Percentiles rank a stretch among this genome's conserved stretches.
These are phyloP conservation scores for Callocephalon fimbriatum DNA, from an alignment of 2,113 vertebrate genomes.

Conservation along the genomic window DNA sequence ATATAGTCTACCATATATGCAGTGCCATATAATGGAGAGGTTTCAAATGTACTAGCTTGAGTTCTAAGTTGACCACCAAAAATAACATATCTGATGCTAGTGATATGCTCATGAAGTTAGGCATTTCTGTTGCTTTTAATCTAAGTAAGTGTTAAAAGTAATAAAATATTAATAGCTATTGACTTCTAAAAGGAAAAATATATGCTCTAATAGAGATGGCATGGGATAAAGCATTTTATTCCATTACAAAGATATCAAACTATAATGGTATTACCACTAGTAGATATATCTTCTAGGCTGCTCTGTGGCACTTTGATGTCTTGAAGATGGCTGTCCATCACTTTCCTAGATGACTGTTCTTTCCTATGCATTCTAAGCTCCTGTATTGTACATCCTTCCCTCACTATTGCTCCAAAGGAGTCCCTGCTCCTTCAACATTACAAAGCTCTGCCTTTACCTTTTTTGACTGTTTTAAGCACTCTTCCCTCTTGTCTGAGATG, in stretches of 20 bases:
- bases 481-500: neutral
- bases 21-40: neutral
- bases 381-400: neutral
- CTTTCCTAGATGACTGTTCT: neutral
- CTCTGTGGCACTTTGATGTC: neutral
- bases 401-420: neutral
- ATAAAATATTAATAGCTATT: constrained; percentile 11
- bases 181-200: neutral
- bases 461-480: neutral
- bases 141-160: neutral
- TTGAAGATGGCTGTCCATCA: neutral
- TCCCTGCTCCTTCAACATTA: neutral
- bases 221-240: neutral
- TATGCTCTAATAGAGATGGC: neutral
- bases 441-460: neutral
- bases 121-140: neutral
- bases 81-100: neutral
- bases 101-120: neutral
- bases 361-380: neutral
- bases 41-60: neutral
- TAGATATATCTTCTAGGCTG: neutral
- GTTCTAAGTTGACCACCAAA: neutral
- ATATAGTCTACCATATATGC: neutral
- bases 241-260: neutral
- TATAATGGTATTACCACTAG: neutral